These are phyloP conservation scores for Hemithea aestivaria DNA, from an alignment of 2,888 invertebrate genomes.

Conservation along the genomic window DNA sequence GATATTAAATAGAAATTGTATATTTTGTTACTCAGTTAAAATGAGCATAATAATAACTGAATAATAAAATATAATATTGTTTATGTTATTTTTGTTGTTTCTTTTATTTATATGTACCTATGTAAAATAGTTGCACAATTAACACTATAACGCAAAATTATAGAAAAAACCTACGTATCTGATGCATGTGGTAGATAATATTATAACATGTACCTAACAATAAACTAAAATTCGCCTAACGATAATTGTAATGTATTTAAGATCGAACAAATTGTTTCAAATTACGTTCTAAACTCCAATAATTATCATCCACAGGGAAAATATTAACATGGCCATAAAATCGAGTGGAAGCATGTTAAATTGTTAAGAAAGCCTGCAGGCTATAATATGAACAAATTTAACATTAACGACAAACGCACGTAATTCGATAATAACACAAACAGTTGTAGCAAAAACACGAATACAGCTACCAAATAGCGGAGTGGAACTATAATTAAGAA, in stretches of 20 bases:
- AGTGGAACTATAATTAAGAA: constrained; percentile 77
- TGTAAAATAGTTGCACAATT: too few relatives aligned
- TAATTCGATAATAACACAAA: constrained; percentile 75
- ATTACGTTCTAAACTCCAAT: background rate
- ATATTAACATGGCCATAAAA: background rate
- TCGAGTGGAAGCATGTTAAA: constrained; percentile 4
- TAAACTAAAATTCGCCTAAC: too few relatives aligned
- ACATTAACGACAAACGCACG: constrained; percentile 61
- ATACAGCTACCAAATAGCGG: constrained; percentile 69
- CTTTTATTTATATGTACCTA: too few relatives aligned
- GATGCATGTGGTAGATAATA: too few relatives aligned
- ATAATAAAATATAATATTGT: too few relatives aligned
- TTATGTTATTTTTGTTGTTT: too few relatives aligned
- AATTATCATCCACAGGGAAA: too few relatives aligned
- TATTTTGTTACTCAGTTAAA: background rate
- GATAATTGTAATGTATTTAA: too few relatives aligned
- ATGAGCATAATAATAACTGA: too few relatives aligned
- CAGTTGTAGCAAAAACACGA: constrained; percentile 67
- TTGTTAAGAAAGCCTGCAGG: constrained; percentile 27
- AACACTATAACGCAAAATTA: too few relatives aligned
- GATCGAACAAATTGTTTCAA: background rate
- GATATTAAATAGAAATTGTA: background rate
- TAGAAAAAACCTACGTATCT: too few relatives aligned
- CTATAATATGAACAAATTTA: constrained; percentile 43
- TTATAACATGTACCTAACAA: too few relatives aligned